Base-by-base conservation (phyloP, 1,140 invertebrate genomes). In the Drosophila bocqueti region DNA sequence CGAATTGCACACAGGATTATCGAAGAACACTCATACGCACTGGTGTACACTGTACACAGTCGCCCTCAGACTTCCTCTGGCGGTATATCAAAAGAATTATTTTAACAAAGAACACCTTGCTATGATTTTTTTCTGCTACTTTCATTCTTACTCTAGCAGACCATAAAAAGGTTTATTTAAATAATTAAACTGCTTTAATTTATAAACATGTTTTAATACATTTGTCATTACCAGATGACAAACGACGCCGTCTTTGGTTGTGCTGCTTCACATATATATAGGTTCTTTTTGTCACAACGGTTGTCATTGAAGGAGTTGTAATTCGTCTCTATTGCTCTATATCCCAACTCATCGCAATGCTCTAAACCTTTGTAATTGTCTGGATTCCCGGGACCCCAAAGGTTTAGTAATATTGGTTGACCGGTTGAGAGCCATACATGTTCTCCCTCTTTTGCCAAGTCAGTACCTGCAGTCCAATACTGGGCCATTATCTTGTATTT, bases 261-360 rank as follows among this genome's bases (percentile, higher is more conserved):
- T 29, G 26, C 26, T 29, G 26, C 26, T 18, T 95, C 0, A 91
- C 94, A 54, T 94, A 95, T 93, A 85, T 93, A 21, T n/a, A 67
- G 4, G 18, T 29, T 2, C 5, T 10, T 3, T 11, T 0, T 6
- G 0, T 24, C n/a, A 29, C 62, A 77, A 2, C 11, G 2, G 9
- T 11, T 1, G 34, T 76, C 74, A n/a, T 76, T 73, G 11, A 76
- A 4, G 1, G 47, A 62, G 4, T 49, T 38, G 26, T 24, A 50
- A 15, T 62, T 52, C 2, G 38, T n/a, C 4, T 16, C 15, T n/a
- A 24, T 7, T 0, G 7, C 4, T 0, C 1, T 26, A 24, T 52
- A 77, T 4, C 43, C 49, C 11, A 77, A 15, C 29, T 57, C 18
- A 13, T 61, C 57, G 38, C 82, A 84, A 49, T 79, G 52, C n/a